phyloP scores from a whole-genome alignment of 2,888 invertebrate genomes.

The Nysson spinosus region DNA sequence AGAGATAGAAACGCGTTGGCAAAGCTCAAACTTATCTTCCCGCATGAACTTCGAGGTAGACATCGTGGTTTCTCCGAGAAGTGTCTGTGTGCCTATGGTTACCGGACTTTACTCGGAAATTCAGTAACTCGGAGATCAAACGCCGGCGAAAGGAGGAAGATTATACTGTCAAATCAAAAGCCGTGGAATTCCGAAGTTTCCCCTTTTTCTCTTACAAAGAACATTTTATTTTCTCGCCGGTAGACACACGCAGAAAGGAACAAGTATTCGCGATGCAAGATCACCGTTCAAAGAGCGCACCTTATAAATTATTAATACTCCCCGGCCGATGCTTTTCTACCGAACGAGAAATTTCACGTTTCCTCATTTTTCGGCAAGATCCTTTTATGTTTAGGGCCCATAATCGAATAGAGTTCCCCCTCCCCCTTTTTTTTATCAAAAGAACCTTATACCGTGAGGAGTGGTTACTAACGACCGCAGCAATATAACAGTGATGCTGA shows the following conservation, averaged over 20 bases:
- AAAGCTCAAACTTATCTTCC: conserved; percentile 37
- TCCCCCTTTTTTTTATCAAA: too few species aligned
- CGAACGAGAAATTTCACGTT: conserved; percentile 1
- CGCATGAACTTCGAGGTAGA: conserved; percentile 13
- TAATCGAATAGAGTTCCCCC: too few species aligned
- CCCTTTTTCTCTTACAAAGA: not conserved
- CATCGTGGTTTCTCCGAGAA: conserved; percentile 14
- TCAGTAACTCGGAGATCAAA: conserved; percentile 42
- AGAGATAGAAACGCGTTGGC: conserved; percentile 15
- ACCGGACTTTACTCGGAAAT: conserved; percentile 34
- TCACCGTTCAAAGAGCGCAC: conserved; percentile 11
- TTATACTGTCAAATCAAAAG: conserved; percentile 42
- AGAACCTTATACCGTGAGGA: conserved; percentile 16
- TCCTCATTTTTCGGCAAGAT: too few species aligned
- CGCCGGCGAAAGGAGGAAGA: conserved; percentile 18
- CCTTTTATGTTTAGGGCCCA: too few species aligned
- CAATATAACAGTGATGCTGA: conserved; percentile 44
- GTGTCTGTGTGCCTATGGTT: conserved; percentile 6
- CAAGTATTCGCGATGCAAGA: conserved; percentile 22
- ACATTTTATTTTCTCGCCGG: not conserved
- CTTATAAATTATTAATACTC: conserved; percentile 41
- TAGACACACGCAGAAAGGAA: too few species aligned
- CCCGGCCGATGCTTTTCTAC: conserved; percentile 4
- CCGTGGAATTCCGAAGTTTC: conserved; percentile 7
- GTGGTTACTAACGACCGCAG: conserved; percentile 43